Evolutionary conservation across 92 coral and sea anemone species (phyloP), one percentile per base, ranked within the genome.

Genomic region (Blastomussa wellsi): DNA sequence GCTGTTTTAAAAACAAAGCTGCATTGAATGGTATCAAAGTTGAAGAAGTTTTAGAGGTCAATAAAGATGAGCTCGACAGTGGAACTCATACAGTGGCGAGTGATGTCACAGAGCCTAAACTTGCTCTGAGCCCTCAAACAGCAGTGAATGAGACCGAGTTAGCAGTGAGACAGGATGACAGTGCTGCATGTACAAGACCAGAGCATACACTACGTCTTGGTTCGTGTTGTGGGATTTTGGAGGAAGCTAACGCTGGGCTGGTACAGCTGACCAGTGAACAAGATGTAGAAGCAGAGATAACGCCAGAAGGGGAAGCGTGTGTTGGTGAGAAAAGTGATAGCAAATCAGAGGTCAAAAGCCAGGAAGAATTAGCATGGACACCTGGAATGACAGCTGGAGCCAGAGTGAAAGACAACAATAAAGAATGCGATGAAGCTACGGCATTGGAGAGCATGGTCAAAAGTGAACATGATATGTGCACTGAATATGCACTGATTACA

Each of bases 1-100:
- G 71, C 68, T 31, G 33, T 81, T 69, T 49, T 32, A 69, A 69
- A 41, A 32, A 36, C 36, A 70, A 70, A 7, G 85, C 77, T 24
- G 78, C 68, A 69, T 17, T 17, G 48, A 69, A 52, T 69, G 77
- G 77, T 36, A 51, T 81, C 68, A 81, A 32, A 64, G 49, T 79
- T 39, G 38, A 28, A 42, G 55, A 79, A 20, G 49, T 29, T 13
- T 72, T 22, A 51, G 48, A 7, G 29, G 29, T 20, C 9, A 57
- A 19, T 32, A n/a, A 49, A 20, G 64, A 59, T 26, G 68, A 33
- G 2, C 33, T 6, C 2, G 20, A 1, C 48, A 53, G 26, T 10
- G 42, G 1, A 33, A 39, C 67, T 13, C 16, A 10, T 64, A 5
- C 22, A 3, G 4, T 77, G 57, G 4, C 0, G n/a, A 37, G 0